Conservation (phyloP, 2,888 invertebrate genomes). For the Pristionchus arcanus region DNA sequence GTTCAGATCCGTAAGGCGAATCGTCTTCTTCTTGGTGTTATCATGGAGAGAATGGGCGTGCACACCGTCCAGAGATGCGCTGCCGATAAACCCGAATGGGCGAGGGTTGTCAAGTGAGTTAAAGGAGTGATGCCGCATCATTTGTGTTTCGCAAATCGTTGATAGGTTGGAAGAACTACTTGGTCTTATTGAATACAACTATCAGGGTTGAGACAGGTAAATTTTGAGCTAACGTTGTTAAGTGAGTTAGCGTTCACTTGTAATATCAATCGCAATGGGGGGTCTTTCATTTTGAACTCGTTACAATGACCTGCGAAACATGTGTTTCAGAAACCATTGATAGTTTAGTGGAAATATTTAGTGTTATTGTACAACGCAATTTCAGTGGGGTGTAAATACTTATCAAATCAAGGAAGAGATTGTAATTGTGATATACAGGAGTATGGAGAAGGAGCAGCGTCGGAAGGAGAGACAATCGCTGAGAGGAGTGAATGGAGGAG, state of each 20-base stretch:
- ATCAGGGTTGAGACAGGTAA: no score
- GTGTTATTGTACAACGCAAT: no score
- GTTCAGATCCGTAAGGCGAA: slow-evolving; percentile 73
- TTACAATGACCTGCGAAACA: no score
- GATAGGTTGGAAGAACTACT: neutral
- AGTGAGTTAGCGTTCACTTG: no score
- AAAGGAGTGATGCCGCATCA: neutral
- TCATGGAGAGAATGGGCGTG: slow-evolving; percentile 74
- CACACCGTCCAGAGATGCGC: slow-evolving; percentile 56
- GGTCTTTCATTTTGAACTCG: no score
- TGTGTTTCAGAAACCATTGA: neutral
- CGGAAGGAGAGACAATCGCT: slow-evolving; percentile 29
- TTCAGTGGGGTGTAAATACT: no score
- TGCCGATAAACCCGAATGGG: slow-evolving; percentile 64
- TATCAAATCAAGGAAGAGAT: no score
- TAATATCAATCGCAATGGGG: no score
- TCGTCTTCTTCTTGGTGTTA: slow-evolving; percentile 71
- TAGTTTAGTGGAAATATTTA: neutral
- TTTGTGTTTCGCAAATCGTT: neutral
- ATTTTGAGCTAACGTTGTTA: no score
- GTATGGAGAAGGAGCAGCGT: slow-evolving; percentile 69
- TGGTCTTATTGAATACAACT: no score
- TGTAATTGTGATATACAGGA: no score
- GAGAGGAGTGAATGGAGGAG: slow-evolving; percentile 38
- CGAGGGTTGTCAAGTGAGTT: slow-evolving; percentile 61